Percentiles rank a stretch among this genome's conserved stretches.
These are phyloP conservation scores for Serinus canaria DNA, from an alignment of 2,113 vertebrate genomes.

Conservation along the genomic window DNA sequence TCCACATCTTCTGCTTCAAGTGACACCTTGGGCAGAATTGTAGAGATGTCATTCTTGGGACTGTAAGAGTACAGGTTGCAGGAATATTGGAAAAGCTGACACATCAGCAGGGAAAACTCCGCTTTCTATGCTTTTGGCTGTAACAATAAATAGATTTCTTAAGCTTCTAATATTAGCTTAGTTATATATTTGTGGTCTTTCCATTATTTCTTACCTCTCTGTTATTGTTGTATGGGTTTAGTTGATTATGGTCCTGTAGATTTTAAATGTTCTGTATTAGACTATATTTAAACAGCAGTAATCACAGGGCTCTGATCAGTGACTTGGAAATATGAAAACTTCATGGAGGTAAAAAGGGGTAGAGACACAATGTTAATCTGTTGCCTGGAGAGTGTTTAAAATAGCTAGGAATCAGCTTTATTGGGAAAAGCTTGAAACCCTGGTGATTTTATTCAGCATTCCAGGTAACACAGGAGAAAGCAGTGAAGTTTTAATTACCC, in stretches of 20 bases:
- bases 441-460: not conserved
- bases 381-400: slow-evolving; percentile 4
- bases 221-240: not conserved
- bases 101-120: not conserved
- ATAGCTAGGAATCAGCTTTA: slow-evolving; percentile 1
- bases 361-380: not conserved
- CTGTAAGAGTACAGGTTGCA: not conserved
- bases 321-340: slow-evolving; percentile 22
- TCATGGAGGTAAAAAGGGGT: not conserved
- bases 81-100: not conserved
- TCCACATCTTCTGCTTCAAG: not conserved
- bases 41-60: not conserved
- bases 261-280: not conserved
- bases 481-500: not conserved
- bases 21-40: not conserved
- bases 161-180: not conserved
- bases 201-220: not conserved
- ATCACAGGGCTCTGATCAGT: not conserved
- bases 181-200: not conserved
- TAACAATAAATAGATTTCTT: not conserved
- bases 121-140: not conserved
- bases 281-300: slow-evolving; percentile 9
- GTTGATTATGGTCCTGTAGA: not conserved
- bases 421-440: not conserved
- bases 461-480: not conserved